These are phyloP conservation scores for Poicephalus meyeri DNA, from an alignment of 2,113 vertebrate genomes.

Conservation along the genomic window DNA sequence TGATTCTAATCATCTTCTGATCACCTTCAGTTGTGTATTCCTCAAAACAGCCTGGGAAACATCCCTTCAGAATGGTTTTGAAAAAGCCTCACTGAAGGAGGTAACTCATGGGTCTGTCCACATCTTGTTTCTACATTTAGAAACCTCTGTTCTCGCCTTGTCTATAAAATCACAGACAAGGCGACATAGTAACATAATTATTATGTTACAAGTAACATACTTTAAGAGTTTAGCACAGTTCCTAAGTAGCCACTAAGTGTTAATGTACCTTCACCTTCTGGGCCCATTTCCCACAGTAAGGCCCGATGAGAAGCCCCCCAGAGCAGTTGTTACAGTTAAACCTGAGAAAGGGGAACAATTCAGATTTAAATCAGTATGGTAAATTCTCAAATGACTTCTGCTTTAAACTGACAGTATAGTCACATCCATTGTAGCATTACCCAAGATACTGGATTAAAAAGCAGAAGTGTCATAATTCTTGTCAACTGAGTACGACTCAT, in stretches of 20 bases:
- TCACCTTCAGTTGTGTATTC: neutral
- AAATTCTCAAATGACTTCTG: neutral
- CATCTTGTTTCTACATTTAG: neutral
- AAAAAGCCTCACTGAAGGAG: neutral
- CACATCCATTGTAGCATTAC: neutral
- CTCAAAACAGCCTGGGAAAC: neutral
- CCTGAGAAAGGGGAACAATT: neutral
- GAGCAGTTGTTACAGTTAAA: neutral
- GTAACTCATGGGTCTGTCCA: neutral
- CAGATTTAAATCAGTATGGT: neutral
- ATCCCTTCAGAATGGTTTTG: neutral
- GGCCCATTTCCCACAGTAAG: neutral
- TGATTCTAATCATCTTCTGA: neutral
- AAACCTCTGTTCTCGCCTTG: neutral
- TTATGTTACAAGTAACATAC: neutral
- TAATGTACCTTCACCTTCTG: neutral
- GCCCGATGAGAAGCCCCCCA: neutral
- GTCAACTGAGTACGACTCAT: neutral
- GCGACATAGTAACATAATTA: neutral
- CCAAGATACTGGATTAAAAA: neutral
- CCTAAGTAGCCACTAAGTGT: neutral
- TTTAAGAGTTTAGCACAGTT: neutral
- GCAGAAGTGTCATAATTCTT: neutral
- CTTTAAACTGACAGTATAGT: neutral
- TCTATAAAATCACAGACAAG: neutral